Percentiles rank a stretch among this genome's conserved stretches.
Evolutionary conservation across 2,888 invertebrate genomes (phyloP).

Genomic region (Lutraria lutraria): DNA sequence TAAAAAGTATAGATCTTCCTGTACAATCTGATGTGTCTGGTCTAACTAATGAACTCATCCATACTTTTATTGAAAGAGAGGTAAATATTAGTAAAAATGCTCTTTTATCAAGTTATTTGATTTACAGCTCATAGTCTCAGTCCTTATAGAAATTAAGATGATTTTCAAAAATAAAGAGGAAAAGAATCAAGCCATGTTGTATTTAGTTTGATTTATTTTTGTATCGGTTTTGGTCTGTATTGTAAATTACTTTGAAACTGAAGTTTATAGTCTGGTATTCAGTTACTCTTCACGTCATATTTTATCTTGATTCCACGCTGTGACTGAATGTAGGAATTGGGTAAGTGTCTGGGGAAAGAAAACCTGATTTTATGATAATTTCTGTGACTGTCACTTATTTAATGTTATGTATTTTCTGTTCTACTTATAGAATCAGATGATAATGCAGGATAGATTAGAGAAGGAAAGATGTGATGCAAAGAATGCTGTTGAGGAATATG

Average conservation of each 20-base stretch:
- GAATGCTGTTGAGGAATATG: conserved; percentile 98
- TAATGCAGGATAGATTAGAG: conserved; percentile 94
- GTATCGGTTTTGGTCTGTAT: not conserved
- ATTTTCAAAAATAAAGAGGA: not conserved
- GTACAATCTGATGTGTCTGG: conserved; percentile 93
- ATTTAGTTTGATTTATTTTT: not conserved
- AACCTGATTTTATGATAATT: too few relatives aligned
- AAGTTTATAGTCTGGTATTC: too few relatives aligned
- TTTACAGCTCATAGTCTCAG: too few relatives aligned
- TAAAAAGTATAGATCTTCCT: conserved; percentile 94
- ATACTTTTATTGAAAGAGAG: conserved; percentile 93
- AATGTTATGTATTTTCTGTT: not conserved
- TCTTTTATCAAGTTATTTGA: too few relatives aligned
- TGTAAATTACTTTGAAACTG: too few relatives aligned
- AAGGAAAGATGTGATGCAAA: conserved; percentile 98
- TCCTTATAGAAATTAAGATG: too few relatives aligned
- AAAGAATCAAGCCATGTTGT: not conserved
- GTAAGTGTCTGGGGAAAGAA: too few relatives aligned
- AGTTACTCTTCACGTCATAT: too few relatives aligned
- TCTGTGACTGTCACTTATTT: too few relatives aligned
- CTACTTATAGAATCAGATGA: conserved; percentile 88
- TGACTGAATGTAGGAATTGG: too few relatives aligned
- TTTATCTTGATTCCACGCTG: too few relatives aligned
- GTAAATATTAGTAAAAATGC: conserved; percentile 85
- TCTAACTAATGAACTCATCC: conserved; percentile 91